Percentiles rank a stretch among this genome's conserved stretches.
These are phyloP conservation scores for Parazoanthus swiftii DNA, from an alignment of 92 coral and sea anemone species.

Conservation along the genomic window DNA sequence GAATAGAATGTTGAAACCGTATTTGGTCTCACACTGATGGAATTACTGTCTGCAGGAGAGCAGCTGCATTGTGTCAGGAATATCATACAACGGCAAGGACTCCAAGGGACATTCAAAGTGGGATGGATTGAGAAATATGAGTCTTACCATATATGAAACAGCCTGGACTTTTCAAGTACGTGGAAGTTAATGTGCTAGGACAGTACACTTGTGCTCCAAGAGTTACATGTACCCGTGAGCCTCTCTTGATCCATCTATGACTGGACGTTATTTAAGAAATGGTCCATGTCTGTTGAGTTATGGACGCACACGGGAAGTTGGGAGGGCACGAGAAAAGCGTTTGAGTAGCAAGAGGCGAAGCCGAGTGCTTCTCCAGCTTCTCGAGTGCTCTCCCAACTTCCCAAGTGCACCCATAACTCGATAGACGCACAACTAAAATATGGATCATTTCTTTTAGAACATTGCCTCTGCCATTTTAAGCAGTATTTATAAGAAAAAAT, in stretches of 20 bases:
- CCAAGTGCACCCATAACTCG: too few relatives aligned
- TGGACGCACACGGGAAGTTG: too few relatives aligned
- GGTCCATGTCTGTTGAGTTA: too few relatives aligned
- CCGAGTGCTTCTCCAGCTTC: too few relatives aligned
- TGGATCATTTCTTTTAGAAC: too few relatives aligned
- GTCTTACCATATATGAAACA: constrained; percentile 74
- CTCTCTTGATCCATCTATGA: not conserved
- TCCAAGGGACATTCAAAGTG: constrained; percentile 75
- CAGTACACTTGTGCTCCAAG: not conserved
- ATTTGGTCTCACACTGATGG: not conserved
- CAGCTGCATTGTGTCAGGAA: constrained; percentile 89
- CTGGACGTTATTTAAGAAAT: not conserved
- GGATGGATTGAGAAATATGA: constrained; percentile 93
- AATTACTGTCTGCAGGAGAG: constrained; percentile 69
- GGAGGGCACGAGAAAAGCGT: too few relatives aligned
- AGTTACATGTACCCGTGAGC: not conserved
- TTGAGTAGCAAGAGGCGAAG: too few relatives aligned
- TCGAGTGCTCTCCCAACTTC: too few relatives aligned
- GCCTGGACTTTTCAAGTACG: constrained; percentile 85
- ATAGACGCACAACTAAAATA: too few relatives aligned
- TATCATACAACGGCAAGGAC: constrained; percentile 84
- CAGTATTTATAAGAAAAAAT: too few relatives aligned
- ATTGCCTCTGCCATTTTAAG: too few relatives aligned
- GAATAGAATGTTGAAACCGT: too few relatives aligned
- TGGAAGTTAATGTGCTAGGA: not conserved